phyloP scores from a whole-genome alignment of 2,797 vertebrate genomes.

The Lophotriccus pileatus region DNA sequence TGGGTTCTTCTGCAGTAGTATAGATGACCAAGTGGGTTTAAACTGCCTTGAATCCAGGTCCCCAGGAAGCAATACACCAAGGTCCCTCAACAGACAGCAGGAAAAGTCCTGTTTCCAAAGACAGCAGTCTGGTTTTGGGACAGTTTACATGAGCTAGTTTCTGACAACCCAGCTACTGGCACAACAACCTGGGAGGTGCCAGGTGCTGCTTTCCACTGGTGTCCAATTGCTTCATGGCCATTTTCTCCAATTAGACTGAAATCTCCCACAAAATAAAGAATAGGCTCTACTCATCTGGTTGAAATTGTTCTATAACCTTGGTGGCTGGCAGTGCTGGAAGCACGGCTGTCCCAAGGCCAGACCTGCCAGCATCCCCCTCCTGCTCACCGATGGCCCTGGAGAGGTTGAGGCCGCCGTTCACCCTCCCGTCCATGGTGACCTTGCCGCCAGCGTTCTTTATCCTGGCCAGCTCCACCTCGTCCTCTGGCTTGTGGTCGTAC shows the following conservation, averaged over 20 bases:
- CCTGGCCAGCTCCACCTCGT: slow-evolving; percentile 92
- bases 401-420: slow-evolving; percentile 96
- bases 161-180: not conserved
- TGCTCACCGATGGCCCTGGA: slow-evolving; percentile 93
- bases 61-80: not conserved
- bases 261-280: not conserved
- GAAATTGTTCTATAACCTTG: not conserved
- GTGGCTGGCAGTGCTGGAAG: not conserved
- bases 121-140: not conserved
- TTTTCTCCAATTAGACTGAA: not conserved
- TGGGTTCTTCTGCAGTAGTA: not conserved
- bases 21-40: not conserved
- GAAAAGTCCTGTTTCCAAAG: not conserved
- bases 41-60: not conserved
- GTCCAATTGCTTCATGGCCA: accelerated
- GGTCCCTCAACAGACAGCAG: not conserved
- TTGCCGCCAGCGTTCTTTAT: slow-evolving; percentile 98
- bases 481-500: slow-evolving; percentile 97
- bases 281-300: not conserved
- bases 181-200: not conserved
- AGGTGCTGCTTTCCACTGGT: not conserved
- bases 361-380: not conserved
- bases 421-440: slow-evolving; percentile 96
- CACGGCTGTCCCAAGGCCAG: not conserved
- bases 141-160: not conserved